Base-by-base conservation (phyloP, 2,888 invertebrate genomes). In the Aphidius colemani region DNA sequence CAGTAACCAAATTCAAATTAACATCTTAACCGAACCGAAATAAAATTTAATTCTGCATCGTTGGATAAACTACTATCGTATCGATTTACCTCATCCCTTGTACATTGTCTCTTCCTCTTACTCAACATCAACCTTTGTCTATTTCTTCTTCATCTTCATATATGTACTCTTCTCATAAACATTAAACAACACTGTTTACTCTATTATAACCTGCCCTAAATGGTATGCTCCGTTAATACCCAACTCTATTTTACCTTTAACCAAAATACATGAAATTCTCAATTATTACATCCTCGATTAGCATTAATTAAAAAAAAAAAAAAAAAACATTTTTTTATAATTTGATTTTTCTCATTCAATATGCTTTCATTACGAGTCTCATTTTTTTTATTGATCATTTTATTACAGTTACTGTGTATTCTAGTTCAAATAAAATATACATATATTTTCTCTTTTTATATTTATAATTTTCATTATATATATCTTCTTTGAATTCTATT, bases 1-100 rank as follows among this genome's bases (percentile, higher is more conserved):
- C 62, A 62, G 49, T 57, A 51, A 57, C 41, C 45, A 46, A 41
- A 57, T 53, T 10, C 44, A 63, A 63, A 63, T 58, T 63, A 58
- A 57, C 57, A 63, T 58, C 57, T 63, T 50, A 63, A 63, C 63
- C 56, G 46, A 58, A 45, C 51, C 39, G 46, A 63, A 58, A 63
- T 58, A 53, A 45, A 40, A 57, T 63, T 63, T 51, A 63, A 63
- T 58, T 63, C 46, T 13, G 18, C 57, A 44, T 63, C 53, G 50
- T 58, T 63, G 46, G 51, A 63, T 58, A 46, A 48, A 46, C 63
- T 51, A 40, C 49, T 11, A 57, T 57, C 39, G 6, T 45, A 7
- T 46, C 40, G 7, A 39, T 39, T 57, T 57, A 9, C 18, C 13
- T 8, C n/a, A 56, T 56, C 11, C 11, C 30, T 44, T 56, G 45